phyloP scores from a whole-genome alignment of 2,888 invertebrate species.

The Homarus gammarus region DNA sequence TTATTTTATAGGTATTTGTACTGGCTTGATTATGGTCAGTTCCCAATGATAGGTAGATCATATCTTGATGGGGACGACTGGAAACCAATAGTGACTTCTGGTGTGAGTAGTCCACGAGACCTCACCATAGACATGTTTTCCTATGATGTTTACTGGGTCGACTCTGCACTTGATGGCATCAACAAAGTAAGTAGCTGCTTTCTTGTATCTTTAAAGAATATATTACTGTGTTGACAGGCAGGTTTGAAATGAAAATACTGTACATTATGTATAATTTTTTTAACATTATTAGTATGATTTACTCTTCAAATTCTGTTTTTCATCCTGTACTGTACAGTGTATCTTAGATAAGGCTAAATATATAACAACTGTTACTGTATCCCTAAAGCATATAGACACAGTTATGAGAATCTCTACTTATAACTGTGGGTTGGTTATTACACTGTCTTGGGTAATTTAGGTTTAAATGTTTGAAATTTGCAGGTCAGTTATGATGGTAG shows the following conservation, averaged over 20 bases:
- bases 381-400: not conserved
- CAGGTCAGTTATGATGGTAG: constrained; percentile 74
- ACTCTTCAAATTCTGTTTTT: too few relatives aligned
- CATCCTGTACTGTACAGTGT: too few relatives aligned
- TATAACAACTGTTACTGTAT: too few relatives aligned
- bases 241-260: too few relatives aligned
- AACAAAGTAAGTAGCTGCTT: constrained; percentile 88
- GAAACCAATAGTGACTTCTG: constrained; percentile 91
- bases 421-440: not conserved
- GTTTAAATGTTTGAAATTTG: not conserved
- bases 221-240: too few relatives aligned
- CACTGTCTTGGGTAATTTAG: not conserved
- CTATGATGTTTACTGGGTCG: constrained; percentile 98
- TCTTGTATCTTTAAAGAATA: not conserved
- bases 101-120: constrained; percentile 94
- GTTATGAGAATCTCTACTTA: not conserved
- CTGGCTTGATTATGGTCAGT: constrained; percentile 99
- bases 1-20: constrained; percentile 86
- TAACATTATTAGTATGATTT: too few relatives aligned
- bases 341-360: too few relatives aligned
- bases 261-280: too few relatives aligned
- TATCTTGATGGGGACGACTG: constrained; percentile 92
- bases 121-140: constrained; percentile 94
- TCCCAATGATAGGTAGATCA: constrained; percentile 94
- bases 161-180: constrained; percentile 95